Percentiles rank a stretch among this genome's conserved stretches.
Evolutionary conservation across 35 echinoderm and acorn worm genomes (phyloP).

Genomic region (Heliocidaris tuberculata): DNA sequence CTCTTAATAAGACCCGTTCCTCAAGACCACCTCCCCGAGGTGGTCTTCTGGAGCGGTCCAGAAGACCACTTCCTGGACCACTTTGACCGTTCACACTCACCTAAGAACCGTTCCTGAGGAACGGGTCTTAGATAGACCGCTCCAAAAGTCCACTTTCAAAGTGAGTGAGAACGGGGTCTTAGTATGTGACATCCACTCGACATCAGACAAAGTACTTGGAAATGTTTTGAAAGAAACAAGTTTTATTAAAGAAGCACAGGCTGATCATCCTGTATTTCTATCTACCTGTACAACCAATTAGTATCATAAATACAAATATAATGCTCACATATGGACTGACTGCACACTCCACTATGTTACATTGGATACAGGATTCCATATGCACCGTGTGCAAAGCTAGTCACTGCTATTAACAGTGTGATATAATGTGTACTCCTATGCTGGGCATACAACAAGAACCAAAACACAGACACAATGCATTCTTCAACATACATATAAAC

Average conservation of each 20-base stretch:
- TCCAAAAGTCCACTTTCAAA: too few species aligned
- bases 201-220: neutral
- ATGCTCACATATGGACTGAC: neutral
- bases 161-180: too few species aligned
- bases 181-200: neutral
- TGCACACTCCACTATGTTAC: neutral
- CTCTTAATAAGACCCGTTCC: too few species aligned
- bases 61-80: too few species aligned
- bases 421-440: neutral
- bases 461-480: constrained; percentile 21
- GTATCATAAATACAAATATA: constrained; percentile 44
- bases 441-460: neutral
- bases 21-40: too few species aligned
- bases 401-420: neutral
- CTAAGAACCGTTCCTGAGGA: too few species aligned
- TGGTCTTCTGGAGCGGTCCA: too few species aligned
- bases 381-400: neutral
- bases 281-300: constrained; percentile 24
- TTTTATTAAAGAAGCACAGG: constrained; percentile 42
- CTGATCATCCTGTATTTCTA: neutral
- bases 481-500: neutral
- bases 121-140: too few species aligned
- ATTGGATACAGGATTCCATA: neutral
- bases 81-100: too few species aligned
- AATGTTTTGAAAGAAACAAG: constrained; percentile 35